Evolutionary conservation across 2,797 vertebrate species (phyloP).

Genomic region (Smutsia temminckii): DNA sequence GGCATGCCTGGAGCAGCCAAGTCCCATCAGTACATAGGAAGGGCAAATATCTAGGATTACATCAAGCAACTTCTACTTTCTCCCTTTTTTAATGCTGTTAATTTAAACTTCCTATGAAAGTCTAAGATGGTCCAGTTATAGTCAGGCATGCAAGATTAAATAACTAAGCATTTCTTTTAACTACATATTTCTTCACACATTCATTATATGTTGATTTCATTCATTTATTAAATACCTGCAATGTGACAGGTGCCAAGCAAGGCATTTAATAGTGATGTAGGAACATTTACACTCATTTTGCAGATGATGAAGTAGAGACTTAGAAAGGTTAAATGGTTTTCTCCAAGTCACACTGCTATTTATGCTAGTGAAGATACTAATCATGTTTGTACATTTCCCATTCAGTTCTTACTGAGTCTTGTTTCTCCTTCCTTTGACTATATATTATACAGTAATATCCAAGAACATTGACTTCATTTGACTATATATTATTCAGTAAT

Average conservation of each 20-base stretch:
- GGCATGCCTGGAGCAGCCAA: slow-evolving; percentile 61
- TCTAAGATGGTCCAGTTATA: background rate
- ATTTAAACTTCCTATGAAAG: slow-evolving; percentile 45
- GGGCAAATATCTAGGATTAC: background rate
- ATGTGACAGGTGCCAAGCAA: background rate
- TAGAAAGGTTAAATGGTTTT: background rate
- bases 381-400: background rate
- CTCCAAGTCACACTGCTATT: background rate
- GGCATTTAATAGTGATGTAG: background rate
- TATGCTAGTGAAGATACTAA: background rate
- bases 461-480: background rate
- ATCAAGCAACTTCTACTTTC: background rate
- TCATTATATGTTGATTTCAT: background rate
- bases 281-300: background rate
- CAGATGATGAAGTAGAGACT: background rate
- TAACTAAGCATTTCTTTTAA: background rate
- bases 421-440: background rate
- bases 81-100: background rate
- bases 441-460: background rate
- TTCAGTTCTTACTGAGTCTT: background rate
- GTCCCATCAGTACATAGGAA: background rate
- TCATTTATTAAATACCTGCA: background rate
- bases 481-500: background rate
- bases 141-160: background rate
- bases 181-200: background rate